Base-by-base conservation (phyloP, 2,113 vertebrate species). In the Tichodroma muraria region DNA sequence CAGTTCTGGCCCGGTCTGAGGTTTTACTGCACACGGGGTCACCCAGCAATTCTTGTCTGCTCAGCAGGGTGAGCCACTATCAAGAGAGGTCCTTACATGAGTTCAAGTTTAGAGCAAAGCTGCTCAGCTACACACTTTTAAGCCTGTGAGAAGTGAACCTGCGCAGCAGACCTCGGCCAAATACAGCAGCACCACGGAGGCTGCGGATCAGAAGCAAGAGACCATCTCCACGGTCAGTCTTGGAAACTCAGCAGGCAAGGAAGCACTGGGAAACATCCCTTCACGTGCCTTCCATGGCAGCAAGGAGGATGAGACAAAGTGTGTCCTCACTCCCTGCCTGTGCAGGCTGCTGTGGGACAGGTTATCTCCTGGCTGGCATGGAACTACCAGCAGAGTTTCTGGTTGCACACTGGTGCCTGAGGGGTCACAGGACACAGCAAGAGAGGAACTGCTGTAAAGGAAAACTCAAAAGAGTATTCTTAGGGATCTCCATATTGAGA, bases 271-370 rank as follows among this genome's bases (percentile, higher is more conserved):
- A 24, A 69, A 54, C 38, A 38, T 14, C 38, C 11, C 20, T 19
- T 31, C 3, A 4, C 28, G 44, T 0, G 10, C 15, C 14, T 38
- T 35, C 57, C 11, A 2, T 0, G 10, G 40, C n/a, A 23, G 40
- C 0, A 1, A 75, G 54, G n/a, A 57, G n/a, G 17, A 17, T 0
- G 4, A 85, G 19, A 21, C 8, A 35, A 33, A 45, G 57, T 15
- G 30, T 13, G 23, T 14, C 22, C 37, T 17, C 47, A 47, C 21
- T 35, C 66, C 45, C 33, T 2, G 40, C 35, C n/a, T 4, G 8
- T 0, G 2, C 20, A 24, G 0, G 0, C 22, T 31, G 24, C 2
- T 71, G 47, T 8, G 33, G 54, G 11, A 61, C 65, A 35, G 35
- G 21, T 3, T 6, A 22, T 35, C 50, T 68, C 53, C 40, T 8